Percentiles rank a stretch among this genome's conserved stretches.
These are phyloP conservation scores for Clarias magur DNA, from an alignment of 2,113 vertebrate genomes.

Conservation along the genomic window DNA sequence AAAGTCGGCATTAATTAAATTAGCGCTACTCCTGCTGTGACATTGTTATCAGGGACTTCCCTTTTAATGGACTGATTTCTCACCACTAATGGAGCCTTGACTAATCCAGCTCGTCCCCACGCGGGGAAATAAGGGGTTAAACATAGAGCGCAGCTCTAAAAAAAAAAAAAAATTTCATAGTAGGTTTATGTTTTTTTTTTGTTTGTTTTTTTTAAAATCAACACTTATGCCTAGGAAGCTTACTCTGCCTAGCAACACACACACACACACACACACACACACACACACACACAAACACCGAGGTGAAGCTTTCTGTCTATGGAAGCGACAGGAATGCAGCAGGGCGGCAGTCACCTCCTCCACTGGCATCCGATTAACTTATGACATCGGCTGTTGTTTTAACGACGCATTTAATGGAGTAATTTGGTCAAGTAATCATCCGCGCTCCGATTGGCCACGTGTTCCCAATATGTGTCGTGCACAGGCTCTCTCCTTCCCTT, in stretches of 20 bases:
- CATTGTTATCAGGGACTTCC: conserved; percentile 33
- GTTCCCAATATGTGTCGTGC: conserved; percentile 31
- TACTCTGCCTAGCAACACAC: conserved; percentile 48
- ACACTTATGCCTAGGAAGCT: conserved; percentile 18
- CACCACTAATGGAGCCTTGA: conserved; percentile 21
- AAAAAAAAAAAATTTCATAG: background rate
- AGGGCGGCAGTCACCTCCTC: conserved; percentile 3
- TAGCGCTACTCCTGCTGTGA: conserved; percentile 37
- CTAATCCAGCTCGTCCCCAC: conserved; percentile 17
- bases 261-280: conserved; percentile 35
- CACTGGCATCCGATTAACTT: conserved; percentile 5
- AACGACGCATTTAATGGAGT: conserved; percentile 17
- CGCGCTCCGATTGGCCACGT: conserved; percentile 39
- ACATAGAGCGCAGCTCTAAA: background rate
- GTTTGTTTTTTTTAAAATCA: background rate
- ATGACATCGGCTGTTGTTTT: conserved; percentile 20
- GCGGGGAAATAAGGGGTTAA: background rate
- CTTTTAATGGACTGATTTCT: conserved; percentile 37
- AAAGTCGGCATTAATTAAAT: conserved; percentile 35
- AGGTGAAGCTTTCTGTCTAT: conserved; percentile 23
- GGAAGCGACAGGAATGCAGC: background rate
- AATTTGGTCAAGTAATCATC: conserved; percentile 17
- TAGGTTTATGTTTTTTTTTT: background rate
- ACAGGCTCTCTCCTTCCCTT: conserved; percentile 51
- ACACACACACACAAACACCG: conserved; percentile 33